A percentile compares a stretch with the other conserved stretches of the same genome.
Evolutionary conservation across 2,113 vertebrate genomes (phyloP).

Genomic region (Heterotis niloticus): DNA sequence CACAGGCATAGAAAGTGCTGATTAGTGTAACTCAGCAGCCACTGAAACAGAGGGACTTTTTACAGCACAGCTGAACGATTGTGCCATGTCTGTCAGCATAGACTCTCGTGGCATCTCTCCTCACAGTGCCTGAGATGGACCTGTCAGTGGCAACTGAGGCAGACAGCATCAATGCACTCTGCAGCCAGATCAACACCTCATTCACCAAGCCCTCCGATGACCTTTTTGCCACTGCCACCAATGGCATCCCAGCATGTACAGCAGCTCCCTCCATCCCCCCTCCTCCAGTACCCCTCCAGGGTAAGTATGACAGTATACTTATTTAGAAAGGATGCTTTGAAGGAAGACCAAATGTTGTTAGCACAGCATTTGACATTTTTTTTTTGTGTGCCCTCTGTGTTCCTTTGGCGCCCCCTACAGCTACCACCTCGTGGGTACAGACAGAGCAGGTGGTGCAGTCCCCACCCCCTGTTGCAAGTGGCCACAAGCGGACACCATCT

Average conservation of each 20-base stretch:
- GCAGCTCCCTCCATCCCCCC: conserved; percentile 53
- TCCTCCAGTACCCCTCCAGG: conserved; percentile 57
- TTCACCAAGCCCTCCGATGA: conserved; percentile 71
- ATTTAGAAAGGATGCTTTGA: not conserved
- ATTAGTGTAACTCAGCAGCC: not conserved
- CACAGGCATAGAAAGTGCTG: conserved; percentile 7
- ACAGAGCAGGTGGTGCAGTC: conserved; percentile 52
- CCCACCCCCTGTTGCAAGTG: conserved; percentile 59
- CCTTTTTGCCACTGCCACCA: conserved; percentile 56
- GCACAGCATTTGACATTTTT: too few relatives aligned
- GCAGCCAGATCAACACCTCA: conserved; percentile 77
- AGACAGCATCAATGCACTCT: conserved; percentile 75
- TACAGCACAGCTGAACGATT: not conserved
- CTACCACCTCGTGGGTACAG: conserved; percentile 57
- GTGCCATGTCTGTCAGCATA: not conserved
- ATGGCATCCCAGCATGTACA: conserved; percentile 48
- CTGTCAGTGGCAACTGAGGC: conserved; percentile 61
- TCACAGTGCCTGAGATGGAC: conserved; percentile 70
- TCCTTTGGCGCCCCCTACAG: conserved; percentile 31
- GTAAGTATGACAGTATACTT: conserved; percentile 33
- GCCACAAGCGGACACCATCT: conserved; percentile 82
- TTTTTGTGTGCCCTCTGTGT: not conserved
- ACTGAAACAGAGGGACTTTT: not conserved
- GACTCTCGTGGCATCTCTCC: conserved; percentile 16
- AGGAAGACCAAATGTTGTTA: not conserved